Conservation (phyloP, 2,113 vertebrate species). For the Chaetodon auriga region DNA sequence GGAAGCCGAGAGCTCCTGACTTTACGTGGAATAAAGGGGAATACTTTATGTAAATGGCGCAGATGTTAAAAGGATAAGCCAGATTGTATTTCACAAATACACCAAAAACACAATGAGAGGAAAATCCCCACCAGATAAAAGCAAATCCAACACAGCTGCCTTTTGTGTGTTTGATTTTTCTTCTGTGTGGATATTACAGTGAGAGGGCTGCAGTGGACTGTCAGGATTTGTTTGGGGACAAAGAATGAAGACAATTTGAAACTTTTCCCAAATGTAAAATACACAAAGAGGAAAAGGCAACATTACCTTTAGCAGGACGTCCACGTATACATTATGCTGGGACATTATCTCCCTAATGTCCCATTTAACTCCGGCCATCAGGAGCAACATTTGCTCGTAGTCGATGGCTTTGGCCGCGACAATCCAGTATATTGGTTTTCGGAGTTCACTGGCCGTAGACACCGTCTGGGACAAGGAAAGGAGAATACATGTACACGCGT, state of each 20-base stretch:
- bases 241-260: neutral
- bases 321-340: conserved; percentile 98
- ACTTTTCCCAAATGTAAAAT: neutral
- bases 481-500: conserved; percentile 1
- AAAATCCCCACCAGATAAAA: conserved; percentile 6
- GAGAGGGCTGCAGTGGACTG: neutral
- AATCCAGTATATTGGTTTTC: conserved; percentile 99
- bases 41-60: conserved; percentile 24
- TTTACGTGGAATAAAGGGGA: conserved; percentile 5
- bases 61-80: conserved; percentile 23
- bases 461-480: conserved; percentile 88
- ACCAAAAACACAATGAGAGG: conserved; percentile 1
- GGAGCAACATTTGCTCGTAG: conserved; percentile 96
- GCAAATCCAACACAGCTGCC: neutral
- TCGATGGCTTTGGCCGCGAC: conserved; percentile 99
- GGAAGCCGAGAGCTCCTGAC: conserved; percentile 6
- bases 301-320: conserved; percentile 94
- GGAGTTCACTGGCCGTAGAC: conserved; percentile 95
- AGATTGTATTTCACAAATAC: conserved; percentile 19
- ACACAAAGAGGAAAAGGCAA: neutral
- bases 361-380: conserved; percentile 98
- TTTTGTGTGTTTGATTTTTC: conserved; percentile 8
- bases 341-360: conserved; percentile 99
- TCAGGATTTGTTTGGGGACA: neutral
- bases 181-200: neutral